Conservation (phyloP, 1,140 invertebrate genomes). For the Euwallacea similis region DNA sequence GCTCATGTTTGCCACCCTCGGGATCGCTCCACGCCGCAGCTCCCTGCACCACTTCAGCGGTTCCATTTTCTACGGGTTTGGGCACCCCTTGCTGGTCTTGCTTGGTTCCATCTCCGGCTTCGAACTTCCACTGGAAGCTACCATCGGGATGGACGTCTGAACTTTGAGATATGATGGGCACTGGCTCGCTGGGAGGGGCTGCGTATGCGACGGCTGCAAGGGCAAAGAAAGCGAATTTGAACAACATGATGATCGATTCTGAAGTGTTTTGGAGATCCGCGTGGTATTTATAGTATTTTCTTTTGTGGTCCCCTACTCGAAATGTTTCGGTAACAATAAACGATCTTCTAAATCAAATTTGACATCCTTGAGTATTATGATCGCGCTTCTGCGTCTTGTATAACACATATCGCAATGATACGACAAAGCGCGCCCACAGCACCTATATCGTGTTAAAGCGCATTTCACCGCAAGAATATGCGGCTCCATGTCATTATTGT, state of each 20-base stretch:
- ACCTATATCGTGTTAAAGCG: background rate
- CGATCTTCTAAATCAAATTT: background rate
- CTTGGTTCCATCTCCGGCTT: constrained; percentile 24
- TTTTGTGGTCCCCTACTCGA: background rate
- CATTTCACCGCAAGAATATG: background rate
- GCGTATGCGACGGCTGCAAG: constrained; percentile 8
- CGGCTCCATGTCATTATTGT: background rate
- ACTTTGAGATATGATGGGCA: constrained; percentile 5
- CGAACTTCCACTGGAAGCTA: constrained; percentile 23
- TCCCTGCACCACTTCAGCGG: constrained; percentile 63
- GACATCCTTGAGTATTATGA: background rate
- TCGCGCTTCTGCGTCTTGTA: background rate
- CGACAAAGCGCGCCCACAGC: background rate
- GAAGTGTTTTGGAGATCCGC: background rate
- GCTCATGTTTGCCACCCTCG: constrained; percentile 60
- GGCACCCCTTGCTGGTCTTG: constrained; percentile 11
- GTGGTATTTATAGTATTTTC: background rate
- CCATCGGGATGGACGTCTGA: constrained; percentile 21
- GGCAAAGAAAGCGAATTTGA: background rate
- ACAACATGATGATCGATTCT: background rate
- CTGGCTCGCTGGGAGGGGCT: constrained; percentile 6
- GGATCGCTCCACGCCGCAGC: constrained; percentile 68
- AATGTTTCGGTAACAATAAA: background rate
- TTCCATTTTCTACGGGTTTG: constrained; percentile 53
- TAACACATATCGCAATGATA: background rate